Percentiles rank a stretch among this genome's conserved stretches.
Conservation (phyloP, 2,797 vertebrate species). For the Pristis pectinata region DNA sequence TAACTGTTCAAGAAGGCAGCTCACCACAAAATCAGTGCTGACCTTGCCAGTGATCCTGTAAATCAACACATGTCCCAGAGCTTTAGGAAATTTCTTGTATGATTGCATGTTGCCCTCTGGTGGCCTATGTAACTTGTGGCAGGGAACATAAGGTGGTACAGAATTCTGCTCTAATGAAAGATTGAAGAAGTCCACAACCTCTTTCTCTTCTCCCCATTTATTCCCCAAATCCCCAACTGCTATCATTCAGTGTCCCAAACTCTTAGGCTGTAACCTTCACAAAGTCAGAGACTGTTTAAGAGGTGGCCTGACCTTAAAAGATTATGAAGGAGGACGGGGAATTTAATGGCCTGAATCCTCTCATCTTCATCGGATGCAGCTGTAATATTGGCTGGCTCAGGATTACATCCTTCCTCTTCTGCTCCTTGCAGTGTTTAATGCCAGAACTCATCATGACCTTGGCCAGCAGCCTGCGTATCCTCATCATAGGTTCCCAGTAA, state of each 20-base stretch:
- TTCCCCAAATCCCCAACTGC: background rate
- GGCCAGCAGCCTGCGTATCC: background rate
- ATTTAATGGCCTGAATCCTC: background rate
- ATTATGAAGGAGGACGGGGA: background rate
- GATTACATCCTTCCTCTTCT: too few relatives aligned
- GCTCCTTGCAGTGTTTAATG: background rate
- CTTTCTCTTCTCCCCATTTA: background rate
- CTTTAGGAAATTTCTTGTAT: too few relatives aligned
- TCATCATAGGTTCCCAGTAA: background rate
- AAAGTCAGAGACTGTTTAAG: background rate
- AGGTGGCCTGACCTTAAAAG: background rate
- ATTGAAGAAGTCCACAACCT: background rate
- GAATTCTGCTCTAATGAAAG: background rate
- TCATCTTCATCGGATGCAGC: background rate
- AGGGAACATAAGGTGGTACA: too few relatives aligned
- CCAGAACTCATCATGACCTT: background rate
- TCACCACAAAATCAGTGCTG: too few relatives aligned
- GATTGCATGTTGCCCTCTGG: too few relatives aligned
- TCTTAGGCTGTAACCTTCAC: background rate
- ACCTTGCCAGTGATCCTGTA: too few relatives aligned
- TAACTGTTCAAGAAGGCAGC: too few relatives aligned
- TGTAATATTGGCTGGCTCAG: too few relatives aligned
- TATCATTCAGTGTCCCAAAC: background rate
- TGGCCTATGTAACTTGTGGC: too few relatives aligned
- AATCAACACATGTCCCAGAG: too few relatives aligned